phyloP scores from a whole-genome alignment of 2,113 vertebrate species.

The Muntiacus reevesi region DNA sequence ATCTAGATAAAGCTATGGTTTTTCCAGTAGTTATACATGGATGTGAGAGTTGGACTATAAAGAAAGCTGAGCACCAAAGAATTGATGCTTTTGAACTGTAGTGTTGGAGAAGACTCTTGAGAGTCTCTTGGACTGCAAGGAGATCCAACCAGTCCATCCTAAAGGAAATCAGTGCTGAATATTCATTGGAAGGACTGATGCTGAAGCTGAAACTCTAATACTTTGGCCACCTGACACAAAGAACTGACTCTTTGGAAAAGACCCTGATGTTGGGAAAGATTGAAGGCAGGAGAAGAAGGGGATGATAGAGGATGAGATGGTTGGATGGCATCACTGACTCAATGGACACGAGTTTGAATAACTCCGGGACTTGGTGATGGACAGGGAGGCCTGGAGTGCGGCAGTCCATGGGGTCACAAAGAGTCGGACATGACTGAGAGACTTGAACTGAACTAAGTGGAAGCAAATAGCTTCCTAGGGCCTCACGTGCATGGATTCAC shows the following conservation, averaged over 20 bases:
- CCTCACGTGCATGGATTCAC: not conserved
- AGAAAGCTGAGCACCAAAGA: not conserved
- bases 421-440: not conserved
- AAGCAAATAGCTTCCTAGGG: not conserved
- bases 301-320: not conserved
- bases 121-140: not conserved
- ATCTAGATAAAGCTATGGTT: not conserved
- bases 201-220: not conserved
- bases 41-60: not conserved
- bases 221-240: not conserved
- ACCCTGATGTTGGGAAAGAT: not conserved
- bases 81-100: not conserved
- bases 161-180: not conserved
- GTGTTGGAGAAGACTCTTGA: not conserved
- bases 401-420: not conserved
- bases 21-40: not conserved
- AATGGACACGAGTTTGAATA: not conserved
- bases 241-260: not conserved
- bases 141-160: not conserved
- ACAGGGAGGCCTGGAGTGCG: not conserved
- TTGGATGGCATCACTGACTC: not conserved
- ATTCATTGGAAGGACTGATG: not conserved
- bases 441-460: not conserved
- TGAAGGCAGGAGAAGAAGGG: not conserved
- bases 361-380: not conserved